Conservation (phyloP, 1,140 invertebrate genomes). For the Halictus rubicundus region DNA sequence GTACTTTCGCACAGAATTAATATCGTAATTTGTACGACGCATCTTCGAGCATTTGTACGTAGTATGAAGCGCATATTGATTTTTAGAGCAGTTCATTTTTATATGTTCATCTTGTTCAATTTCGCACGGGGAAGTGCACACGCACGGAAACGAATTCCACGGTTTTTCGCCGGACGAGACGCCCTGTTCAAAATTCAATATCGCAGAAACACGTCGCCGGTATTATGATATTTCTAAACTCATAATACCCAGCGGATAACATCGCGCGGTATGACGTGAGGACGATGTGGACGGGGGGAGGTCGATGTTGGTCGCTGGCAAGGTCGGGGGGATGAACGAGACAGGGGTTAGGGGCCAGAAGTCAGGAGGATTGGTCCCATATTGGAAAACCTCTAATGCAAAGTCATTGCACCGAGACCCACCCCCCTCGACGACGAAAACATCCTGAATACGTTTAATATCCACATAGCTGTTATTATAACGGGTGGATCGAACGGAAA, state of each 20-base stretch:
- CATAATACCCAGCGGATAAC: slow-evolving; percentile 59
- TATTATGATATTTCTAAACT: slow-evolving; percentile 70
- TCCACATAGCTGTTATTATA: slow-evolving; percentile 57
- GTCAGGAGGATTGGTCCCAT: slow-evolving; percentile 52
- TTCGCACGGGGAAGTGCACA: too few species aligned
- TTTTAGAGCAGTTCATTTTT: too few species aligned
- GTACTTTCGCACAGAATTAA: too few species aligned
- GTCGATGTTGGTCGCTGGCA: not conserved
- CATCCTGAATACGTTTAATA: slow-evolving; percentile 65
- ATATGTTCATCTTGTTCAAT: too few species aligned
- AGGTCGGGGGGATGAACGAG: not conserved
- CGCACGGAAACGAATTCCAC: not conserved
- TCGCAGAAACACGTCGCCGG: slow-evolving; percentile 63
- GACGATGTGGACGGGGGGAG: not conserved
- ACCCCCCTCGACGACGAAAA: slow-evolving; percentile 43
- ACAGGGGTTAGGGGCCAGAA: slow-evolving; percentile 13
- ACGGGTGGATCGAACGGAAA: slow-evolving; percentile 36
- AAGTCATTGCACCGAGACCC: slow-evolving; percentile 42
- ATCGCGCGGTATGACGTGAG: slow-evolving; percentile 39
- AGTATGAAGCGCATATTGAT: too few species aligned
- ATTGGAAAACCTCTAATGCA: slow-evolving; percentile 67
- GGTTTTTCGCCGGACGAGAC: slow-evolving; percentile 20
- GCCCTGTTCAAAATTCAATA: slow-evolving; percentile 65
- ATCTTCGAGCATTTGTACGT: too few species aligned
- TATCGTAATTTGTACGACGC: too few species aligned